Evolutionary conservation across 2,888 invertebrate species (phyloP).

Genomic region (Zelleria hepariella): DNA sequence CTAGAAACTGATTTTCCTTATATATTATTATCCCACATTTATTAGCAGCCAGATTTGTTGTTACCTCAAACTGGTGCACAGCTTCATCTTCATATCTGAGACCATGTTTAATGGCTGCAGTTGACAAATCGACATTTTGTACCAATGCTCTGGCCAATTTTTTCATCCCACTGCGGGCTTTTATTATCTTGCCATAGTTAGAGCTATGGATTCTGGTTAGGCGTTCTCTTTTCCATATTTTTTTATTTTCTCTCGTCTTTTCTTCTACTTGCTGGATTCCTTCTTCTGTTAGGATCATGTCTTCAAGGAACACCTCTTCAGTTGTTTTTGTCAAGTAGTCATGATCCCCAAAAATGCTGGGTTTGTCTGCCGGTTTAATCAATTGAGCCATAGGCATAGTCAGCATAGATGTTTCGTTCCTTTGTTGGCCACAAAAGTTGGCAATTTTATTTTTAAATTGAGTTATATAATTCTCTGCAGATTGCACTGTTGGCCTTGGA

Average conservation of each 20-base stretch:
- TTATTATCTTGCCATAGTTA: not conserved
- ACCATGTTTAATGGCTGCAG: not conserved
- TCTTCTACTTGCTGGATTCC: not conserved
- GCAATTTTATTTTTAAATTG: not conserved
- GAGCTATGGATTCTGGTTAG: not conserved
- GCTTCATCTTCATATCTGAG: constrained; percentile 1
- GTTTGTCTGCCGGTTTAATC: not conserved
- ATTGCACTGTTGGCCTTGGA: not conserved
- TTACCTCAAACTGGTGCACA: not conserved
- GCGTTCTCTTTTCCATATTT: not conserved
- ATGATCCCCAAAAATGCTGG: not conserved
- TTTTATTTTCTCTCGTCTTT: not conserved
- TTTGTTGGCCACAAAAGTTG: not conserved
- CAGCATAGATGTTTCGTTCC: not conserved
- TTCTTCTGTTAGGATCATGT: not conserved
- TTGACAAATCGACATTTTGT: not conserved
- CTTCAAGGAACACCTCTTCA: not conserved
- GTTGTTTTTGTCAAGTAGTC: not conserved
- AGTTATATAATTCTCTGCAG: not conserved
- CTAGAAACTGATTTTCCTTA: not conserved
- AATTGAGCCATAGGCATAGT: not conserved
- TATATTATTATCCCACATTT: not conserved
- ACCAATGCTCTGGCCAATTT: not conserved
- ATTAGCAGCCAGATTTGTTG: not conserved
- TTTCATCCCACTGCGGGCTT: not conserved